phyloP scores from a whole-genome alignment of 1,140 invertebrate species.

The Bombus confusus region DNA sequence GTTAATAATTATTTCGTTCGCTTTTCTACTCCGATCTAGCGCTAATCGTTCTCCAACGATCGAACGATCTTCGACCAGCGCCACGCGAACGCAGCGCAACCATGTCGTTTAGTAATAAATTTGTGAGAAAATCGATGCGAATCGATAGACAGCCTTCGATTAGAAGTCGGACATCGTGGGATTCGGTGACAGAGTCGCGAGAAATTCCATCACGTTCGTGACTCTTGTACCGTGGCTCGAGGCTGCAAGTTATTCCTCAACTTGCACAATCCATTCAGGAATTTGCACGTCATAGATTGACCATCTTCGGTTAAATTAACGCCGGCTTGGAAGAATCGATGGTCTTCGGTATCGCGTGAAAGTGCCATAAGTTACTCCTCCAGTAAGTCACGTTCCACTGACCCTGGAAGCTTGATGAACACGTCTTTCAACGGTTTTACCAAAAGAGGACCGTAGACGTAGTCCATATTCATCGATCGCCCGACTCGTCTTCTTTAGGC shows the following conservation, averaged over 20 bases:
- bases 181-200: neutral
- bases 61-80: too few species aligned
- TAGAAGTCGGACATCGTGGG: neutral
- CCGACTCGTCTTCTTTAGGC: neutral
- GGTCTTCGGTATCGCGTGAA: constrained; percentile 48
- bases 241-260: constrained; percentile 33
- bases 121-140: too few species aligned
- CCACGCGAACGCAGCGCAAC: neutral
- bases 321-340: constrained; percentile 49
- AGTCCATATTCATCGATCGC: constrained; percentile 42
- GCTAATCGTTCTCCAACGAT: too few species aligned
- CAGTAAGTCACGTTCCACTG: constrained; percentile 57
- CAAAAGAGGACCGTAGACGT: constrained; percentile 42
- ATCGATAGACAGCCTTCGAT: too few species aligned
- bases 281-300: constrained; percentile 46
- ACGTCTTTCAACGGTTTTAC: constrained; percentile 56
- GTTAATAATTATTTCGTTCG: constrained; percentile 17
- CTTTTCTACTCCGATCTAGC: neutral
- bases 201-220: constrained; percentile 26
- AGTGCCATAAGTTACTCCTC: constrained; percentile 58
- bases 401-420: constrained; percentile 56
- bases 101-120: too few species aligned
- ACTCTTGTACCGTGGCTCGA: constrained; percentile 22
- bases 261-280: constrained; percentile 31
- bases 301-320: constrained; percentile 57